A percentile compares a stretch with the other conserved stretches of the same genome.
Conservation (phyloP, 1,140 invertebrate genomes). For the Wasmannia auropunctata region DNA sequence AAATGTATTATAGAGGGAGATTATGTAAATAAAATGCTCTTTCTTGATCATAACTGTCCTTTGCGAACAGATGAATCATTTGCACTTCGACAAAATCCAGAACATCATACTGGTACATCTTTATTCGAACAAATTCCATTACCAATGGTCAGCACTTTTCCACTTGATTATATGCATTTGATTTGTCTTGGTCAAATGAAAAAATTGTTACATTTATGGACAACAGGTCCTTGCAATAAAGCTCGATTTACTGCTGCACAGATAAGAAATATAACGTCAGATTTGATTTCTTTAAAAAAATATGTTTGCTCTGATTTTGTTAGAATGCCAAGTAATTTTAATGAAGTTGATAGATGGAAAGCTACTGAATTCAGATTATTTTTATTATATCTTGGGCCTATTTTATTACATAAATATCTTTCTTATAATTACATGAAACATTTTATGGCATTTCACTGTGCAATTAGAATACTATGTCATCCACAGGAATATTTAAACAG, state of each 20-base stretch:
- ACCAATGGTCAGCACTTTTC: conserved; percentile 10
- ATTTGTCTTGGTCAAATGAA: conserved; percentile 5
- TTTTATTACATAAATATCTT: neutral
- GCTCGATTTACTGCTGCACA: neutral
- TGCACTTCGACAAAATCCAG: neutral
- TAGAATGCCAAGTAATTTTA: neutral
- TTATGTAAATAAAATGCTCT: conserved; percentile 2
- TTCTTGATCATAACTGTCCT: conserved; percentile 1
- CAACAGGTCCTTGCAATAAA: neutral
- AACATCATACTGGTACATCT: conserved; percentile 11
- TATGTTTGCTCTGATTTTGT: conserved; percentile 14
- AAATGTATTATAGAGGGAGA: neutral
- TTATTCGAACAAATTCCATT: neutral
- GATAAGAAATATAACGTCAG: neutral
- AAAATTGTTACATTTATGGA: conserved; percentile 6
- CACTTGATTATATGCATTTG: neutral
- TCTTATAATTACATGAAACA: neutral
- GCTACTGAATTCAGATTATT: neutral
- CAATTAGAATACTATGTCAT: conserved; percentile 11
- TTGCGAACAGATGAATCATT: conserved; percentile 2
- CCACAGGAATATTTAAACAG: neutral
- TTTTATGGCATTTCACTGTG: conserved; percentile 12
- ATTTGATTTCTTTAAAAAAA: neutral
- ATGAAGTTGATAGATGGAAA: neutral
- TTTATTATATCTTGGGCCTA: neutral